Base-by-base conservation (phyloP, 2,888 invertebrate genomes). In the Chromoteleia sp. region DNA sequence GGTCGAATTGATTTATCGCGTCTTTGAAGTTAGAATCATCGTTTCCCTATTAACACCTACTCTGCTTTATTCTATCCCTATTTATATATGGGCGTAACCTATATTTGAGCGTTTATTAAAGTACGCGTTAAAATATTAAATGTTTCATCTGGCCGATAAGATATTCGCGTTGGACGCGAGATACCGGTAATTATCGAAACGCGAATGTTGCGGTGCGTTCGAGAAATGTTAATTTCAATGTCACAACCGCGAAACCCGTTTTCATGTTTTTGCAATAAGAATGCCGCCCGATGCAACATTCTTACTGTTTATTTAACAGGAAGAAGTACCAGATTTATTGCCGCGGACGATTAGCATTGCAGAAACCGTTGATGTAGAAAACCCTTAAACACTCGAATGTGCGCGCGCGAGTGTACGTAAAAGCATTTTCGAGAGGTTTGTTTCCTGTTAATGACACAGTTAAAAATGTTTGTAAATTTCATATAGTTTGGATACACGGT, bases 231-330 rank as follows among this genome's bases (percentile, higher is more conserved):
- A n/a, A 29, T 50, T 50, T 50, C 50, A 25, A 2, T 50, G 50
- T 50, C 12, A 29, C 14, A 6, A 2, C 1, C 0, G 12, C 12
- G 7, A 50, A 50, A 50, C 50, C 29, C 25, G 50, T 50, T 50
- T 50, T 19, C 25, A 14, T 5, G 29, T 25, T 19, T 29, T 6
- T 29, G 21, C 43, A 30, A 29, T 50, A 29, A 50, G 29, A 29
- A 29, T 50, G 21, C 63, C n/a, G 45, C 56, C 36, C 39, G 56
- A 63, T 36, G 56, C 29, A 54, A 41, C 56, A 63, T 71, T 71
- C 48, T 63, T 71, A 56, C 50, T 30, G 52, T 70, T 68, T 76
- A 58, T 68, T 59, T 68, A 59, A 50, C 76, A 52, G 54, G 61
- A 48, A 67, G 52, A 61, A 52, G 39, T 29, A 30, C 41, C 17